A percentile compares a stretch with the other conserved stretches of the same genome.
Conservation (phyloP, 2,113 vertebrate species). For the Plotosus lineatus region DNA sequence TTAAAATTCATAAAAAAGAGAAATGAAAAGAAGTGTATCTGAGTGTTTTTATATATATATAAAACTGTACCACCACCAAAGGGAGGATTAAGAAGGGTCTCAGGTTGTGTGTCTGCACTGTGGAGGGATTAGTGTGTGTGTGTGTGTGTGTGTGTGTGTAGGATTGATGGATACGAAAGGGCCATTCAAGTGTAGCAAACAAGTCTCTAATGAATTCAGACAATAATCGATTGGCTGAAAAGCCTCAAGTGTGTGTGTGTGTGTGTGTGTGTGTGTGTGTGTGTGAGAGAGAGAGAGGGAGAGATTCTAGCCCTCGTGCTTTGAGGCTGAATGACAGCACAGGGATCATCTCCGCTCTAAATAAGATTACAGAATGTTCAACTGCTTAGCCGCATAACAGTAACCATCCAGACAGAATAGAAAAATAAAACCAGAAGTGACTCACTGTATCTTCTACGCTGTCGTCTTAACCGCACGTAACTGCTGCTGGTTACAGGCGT, state of each 20-base stretch:
- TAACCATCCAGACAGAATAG: constrained; percentile 69
- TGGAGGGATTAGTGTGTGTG: too few relatives aligned
- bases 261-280: constrained; percentile 53
- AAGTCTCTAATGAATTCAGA: constrained; percentile 94
- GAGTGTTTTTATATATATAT: constrained; percentile 71
- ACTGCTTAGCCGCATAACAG: constrained; percentile 98
- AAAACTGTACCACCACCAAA: constrained; percentile 45
- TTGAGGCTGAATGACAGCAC: constrained; percentile 81
- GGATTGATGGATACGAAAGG: constrained; percentile 77
- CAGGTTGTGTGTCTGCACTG: not conserved
- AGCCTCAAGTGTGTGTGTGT: constrained; percentile 70
- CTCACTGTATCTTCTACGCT: not conserved
- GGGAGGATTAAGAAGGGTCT: not conserved
- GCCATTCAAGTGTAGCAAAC: constrained; percentile 79
- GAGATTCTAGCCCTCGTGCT: constrained; percentile 73
- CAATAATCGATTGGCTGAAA: constrained; percentile 94
- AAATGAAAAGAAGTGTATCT: not conserved
- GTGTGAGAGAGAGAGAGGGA: not conserved
- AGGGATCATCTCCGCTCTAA: constrained; percentile 98
- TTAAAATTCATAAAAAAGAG: not conserved
- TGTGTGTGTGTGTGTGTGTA: constrained; percentile 52
- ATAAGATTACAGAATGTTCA: constrained; percentile 99
- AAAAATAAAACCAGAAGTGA: not conserved
- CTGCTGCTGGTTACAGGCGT: not conserved
- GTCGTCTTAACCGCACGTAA: not conserved